Conservation (phyloP, 1,140 invertebrate species). For the Magallana angulata region DNA sequence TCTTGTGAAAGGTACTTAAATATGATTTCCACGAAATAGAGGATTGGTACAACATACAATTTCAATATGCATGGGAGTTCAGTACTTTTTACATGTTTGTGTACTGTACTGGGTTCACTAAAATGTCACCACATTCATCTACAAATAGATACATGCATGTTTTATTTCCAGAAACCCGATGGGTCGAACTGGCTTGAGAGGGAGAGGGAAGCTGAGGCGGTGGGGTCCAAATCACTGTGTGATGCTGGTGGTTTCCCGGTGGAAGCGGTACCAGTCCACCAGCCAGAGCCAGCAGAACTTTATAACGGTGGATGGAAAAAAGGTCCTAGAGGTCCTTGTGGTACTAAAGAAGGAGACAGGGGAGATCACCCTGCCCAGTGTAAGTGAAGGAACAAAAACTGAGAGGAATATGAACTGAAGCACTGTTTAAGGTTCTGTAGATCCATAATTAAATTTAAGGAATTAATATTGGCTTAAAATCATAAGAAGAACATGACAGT, state of each 20-base stretch:
- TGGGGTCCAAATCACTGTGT: slow-evolving; percentile 81
- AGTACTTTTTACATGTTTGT: no score
- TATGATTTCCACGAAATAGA: no score
- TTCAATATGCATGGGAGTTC: no score
- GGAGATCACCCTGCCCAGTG: slow-evolving; percentile 21
- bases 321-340: background rate
- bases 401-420: no score
- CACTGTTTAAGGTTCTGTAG: no score
- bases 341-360: slow-evolving; percentile 19
- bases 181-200: slow-evolving; percentile 79
- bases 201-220: slow-evolving; percentile 76
- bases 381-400: background rate
- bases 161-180: slow-evolving; percentile 75
- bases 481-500: no score
- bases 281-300: background rate
- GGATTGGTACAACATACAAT: no score
- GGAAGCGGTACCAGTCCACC: slow-evolving; percentile 37
- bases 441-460: no score
- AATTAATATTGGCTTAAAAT: no score
- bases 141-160: background rate
- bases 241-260: slow-evolving; percentile 76
- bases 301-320: slow-evolving; percentile 17
- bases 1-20: no score
- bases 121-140: no score
- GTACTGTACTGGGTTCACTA: no score